Base-by-base conservation (phyloP, 1,140 invertebrate species). In the Eurosta solidaginis region DNA sequence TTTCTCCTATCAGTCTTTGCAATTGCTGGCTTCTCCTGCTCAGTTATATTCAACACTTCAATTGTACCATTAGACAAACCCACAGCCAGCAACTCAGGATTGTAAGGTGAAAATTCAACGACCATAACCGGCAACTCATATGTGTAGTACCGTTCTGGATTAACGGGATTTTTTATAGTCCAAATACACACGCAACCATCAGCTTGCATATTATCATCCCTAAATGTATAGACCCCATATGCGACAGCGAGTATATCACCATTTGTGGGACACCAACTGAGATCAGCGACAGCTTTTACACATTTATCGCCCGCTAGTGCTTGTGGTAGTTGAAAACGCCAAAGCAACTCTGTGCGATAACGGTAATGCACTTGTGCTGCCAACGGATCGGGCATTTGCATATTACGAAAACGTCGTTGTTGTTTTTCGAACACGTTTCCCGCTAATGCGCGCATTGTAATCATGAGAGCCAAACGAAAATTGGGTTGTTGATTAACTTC, bases 111-210 rank as follows among this genome's bases (percentile, higher is more conserved):
- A 88, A 96, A 95, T 74, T 93, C 90, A 1, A 96, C 85, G 47
- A 92, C 91, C 25, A 94, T 93, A 0, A 96, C 90, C 0, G 94
- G 91, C 80, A 90, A 91, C 12, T 91, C 83, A 79, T 95, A 95
- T 9, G 87, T 78, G 82, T 92, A 96, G 0, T 90, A 82, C 80
- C 92, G 90, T 84, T 96, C 96, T 0, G 95, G 95, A 82, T 93
- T 92, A 10, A 92, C 91, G 0, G 96, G 95, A 88, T 96, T 97
- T 89, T 97, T 97, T 0, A 96, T 92, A 79, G 91, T 93, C 93
- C 94, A 97, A 79, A 96, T 89, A 59, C 93, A 90, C 1, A 97
- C 89, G 47, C 63, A 74, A 17, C 78, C 78, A n/a, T 44, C 27
- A 0, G 52, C 1, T 1, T 76, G 77, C 12, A 82, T 80, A 40